phyloP scores from a whole-genome alignment of 53 echinoderm and acorn worm species.

The Holothuria leucospilota region DNA sequence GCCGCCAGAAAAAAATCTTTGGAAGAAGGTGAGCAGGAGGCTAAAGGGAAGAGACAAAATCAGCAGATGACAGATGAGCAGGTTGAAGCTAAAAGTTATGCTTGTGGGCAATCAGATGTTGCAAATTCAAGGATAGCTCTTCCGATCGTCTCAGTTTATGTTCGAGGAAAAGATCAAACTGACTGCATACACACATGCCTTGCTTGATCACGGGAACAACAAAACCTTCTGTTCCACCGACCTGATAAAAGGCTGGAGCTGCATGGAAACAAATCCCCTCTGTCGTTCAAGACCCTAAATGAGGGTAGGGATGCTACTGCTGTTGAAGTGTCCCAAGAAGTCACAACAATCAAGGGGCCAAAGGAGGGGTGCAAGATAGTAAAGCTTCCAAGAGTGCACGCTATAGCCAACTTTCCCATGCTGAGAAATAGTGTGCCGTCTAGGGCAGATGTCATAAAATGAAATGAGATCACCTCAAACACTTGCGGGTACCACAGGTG shows the following conservation, averaged over 20 bases:
- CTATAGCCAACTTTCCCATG: too few species aligned
- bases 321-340: too few species aligned
- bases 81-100: slow-evolving; percentile 49
- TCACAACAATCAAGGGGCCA: too few species aligned
- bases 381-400: too few species aligned
- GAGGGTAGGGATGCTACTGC: slow-evolving; percentile 4
- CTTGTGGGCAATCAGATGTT: slow-evolving; percentile 24
- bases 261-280: slow-evolving; percentile 22
- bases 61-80: not conserved
- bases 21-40: too few species aligned
- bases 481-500: too few species aligned
- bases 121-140: too few species aligned
- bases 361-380: too few species aligned
- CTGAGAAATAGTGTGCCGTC: too few species aligned
- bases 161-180: slow-evolving; percentile 46
- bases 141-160: slow-evolving; percentile 40
- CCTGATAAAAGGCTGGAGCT: slow-evolving; percentile 21
- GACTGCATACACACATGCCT: slow-evolving; percentile 45
- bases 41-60: not conserved
- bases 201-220: slow-evolving; percentile 55
- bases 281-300: slow-evolving; percentile 57
- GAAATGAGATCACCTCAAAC: too few species aligned
- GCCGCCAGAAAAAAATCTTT: too few species aligned
- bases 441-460: too few species aligned
- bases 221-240: slow-evolving; percentile 40